Percentiles rank a stretch among this genome's conserved stretches.
phyloP scores from a whole-genome alignment of 2,888 invertebrate genomes.

The Protonemura montana region DNA sequence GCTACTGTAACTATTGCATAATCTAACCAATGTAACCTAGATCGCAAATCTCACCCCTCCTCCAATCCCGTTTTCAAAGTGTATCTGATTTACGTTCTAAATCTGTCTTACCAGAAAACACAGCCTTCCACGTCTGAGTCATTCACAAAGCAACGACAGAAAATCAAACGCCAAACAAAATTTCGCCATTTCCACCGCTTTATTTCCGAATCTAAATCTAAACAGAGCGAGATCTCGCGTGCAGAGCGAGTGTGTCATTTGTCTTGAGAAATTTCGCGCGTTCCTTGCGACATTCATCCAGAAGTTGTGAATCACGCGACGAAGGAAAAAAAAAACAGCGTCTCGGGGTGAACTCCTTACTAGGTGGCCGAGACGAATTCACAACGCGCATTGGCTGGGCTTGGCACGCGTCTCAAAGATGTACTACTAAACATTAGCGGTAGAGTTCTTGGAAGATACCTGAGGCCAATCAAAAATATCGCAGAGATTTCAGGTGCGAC shows the following conservation, averaged over 20 bases:
- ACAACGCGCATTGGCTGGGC: background rate
- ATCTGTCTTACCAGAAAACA: no score
- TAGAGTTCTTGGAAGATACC: background rate
- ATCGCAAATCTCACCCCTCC: no score
- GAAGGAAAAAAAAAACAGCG: background rate
- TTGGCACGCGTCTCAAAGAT: background rate
- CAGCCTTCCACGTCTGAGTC: no score
- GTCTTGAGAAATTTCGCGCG: background rate
- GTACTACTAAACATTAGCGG: background rate
- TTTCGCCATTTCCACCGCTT: background rate
- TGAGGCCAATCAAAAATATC: background rate
- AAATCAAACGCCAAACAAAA: background rate
- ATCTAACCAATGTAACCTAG: no score
- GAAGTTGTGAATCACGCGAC: background rate
- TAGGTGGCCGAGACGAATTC: background rate
- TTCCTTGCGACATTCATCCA: background rate
- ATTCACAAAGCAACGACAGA: no score
- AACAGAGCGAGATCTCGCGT: no score
- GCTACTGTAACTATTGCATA: background rate
- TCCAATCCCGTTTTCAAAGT: no score
- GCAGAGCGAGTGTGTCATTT: background rate
- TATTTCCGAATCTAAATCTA: slow-evolving; percentile 1
- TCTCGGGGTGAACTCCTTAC: background rate
- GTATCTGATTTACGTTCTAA: no score
- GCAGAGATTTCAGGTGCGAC: no score